Conservation (phyloP, 2,113 vertebrate genomes). For the Spea bombifrons region DNA sequence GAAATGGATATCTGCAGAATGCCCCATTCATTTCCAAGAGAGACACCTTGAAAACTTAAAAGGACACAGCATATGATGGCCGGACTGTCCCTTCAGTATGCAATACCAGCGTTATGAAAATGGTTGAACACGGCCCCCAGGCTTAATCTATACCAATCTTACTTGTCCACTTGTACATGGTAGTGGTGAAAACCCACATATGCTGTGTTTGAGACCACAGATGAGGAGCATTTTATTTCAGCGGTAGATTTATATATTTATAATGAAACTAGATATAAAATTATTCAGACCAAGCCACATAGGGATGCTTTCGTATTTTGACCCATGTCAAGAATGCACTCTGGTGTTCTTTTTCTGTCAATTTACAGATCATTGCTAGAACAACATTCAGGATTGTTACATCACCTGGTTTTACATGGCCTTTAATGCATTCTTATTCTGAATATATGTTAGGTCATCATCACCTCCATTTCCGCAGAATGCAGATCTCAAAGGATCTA, state of each 20-base stretch:
- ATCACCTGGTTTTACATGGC: neutral
- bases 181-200: constrained; percentile 2
- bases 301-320: neutral
- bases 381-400: neutral
- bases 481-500: neutral
- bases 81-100: too few relatives aligned
- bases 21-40: too few relatives aligned
- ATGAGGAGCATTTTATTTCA: neutral
- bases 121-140: too few relatives aligned
- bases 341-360: neutral
- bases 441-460: neutral
- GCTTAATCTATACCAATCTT: neutral
- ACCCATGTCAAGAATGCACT: neutral
- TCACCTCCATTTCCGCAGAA: neutral
- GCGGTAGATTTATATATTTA: neutral
- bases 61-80: too few relatives aligned
- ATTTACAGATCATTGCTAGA: neutral
- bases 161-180: constrained; percentile 25
- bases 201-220: neutral
- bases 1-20: too few relatives aligned
- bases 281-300: neutral
- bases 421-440: neutral
- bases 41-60: too few relatives aligned
- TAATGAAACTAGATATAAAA: neutral
- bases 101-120: too few relatives aligned